Evolutionary conservation across 2,888 invertebrate genomes (phyloP), one percentile per base, ranked within the genome.

Genomic region (Neocrepidodera transversa): DNA sequence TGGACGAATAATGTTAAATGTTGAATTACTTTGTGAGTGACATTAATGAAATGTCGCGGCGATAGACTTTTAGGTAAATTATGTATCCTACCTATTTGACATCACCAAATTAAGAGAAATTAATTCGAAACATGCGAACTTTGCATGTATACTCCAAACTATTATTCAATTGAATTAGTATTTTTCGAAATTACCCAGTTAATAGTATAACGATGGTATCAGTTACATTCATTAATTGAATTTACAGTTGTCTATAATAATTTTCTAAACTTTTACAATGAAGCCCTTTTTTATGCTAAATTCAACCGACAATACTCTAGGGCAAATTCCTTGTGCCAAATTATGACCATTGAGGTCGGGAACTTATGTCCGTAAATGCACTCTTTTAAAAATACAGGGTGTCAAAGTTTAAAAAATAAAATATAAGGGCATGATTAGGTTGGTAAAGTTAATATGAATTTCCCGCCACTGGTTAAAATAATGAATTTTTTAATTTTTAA

Each of bases 151-250:
- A 30, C 40, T 42, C 18, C 30, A 47, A 6, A 28, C 56, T 45
- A 54, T 54, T 43, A 59, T 42, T 63, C 50, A 64, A 64, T 64
- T 57, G 56, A 59, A 53, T 61, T 60, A 63, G 50, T 50, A 42
- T 40, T 53, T 35, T 32, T 53, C 32, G 8, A 18, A 58, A 58
- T 58, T 51, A 47, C 38, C 52, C 36, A 28, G 17, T 32, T 32
- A 32, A 32, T 2, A n/a, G n/a, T 28, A 10, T 11, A 32, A 32
- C 13, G 32, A 32, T 32, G 32, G 11, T 13, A 32, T 32, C 32
- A 13, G 11, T 13, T 2, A 13, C 13, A 32, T 32, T 32, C 32
- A n/a, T 32, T 32, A 32, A 32, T 32, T 32, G 13, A 32, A 32
- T 32, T 32, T 32, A 11, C 32, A 32, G 13, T 11, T 32, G 32